Evolutionary conservation across 2,888 invertebrate genomes (phyloP).

Genomic region (Apantesis nais): DNA sequence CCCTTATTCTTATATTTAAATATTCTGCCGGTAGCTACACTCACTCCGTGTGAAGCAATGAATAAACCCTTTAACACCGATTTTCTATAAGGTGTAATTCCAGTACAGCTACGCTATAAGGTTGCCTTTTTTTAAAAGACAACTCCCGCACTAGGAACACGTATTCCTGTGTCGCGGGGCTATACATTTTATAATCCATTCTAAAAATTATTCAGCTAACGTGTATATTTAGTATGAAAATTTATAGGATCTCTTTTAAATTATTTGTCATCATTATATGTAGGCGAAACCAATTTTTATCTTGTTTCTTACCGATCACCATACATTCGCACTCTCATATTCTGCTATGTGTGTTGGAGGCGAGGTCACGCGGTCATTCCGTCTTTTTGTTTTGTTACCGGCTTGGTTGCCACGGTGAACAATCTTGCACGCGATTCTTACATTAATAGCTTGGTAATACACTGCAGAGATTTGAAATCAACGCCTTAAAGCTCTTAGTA

Average conservation of each 20-base stretch:
- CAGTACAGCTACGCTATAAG: background rate
- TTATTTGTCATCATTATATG: background rate
- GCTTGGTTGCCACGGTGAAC: conserved; percentile 53
- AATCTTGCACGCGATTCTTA: conserved; percentile 44
- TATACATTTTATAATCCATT: too few relatives aligned
- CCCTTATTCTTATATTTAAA: too few relatives aligned
- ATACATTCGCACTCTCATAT: conserved; percentile 4
- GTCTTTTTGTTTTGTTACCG: conserved; percentile 49
- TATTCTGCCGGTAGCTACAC: too few relatives aligned
- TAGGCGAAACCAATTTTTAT: background rate
- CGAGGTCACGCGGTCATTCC: conserved; percentile 61
- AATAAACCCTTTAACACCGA: too few relatives aligned
- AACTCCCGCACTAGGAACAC: too few relatives aligned
- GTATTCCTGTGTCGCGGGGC: too few relatives aligned
- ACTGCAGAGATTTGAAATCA: conserved; percentile 40
- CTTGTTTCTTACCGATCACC: conserved; percentile 1
- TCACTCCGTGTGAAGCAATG: too few relatives aligned
- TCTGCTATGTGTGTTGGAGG: conserved; percentile 51
- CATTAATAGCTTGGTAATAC: conserved; percentile 38
- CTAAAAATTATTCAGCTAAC: too few relatives aligned
- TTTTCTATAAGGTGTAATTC: background rate
- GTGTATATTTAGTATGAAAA: too few relatives aligned
- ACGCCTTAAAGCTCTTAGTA: conserved; percentile 14
- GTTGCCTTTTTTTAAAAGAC: too few relatives aligned
- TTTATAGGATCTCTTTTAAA: too few relatives aligned